Evolutionary conservation across 2,888 invertebrate genomes (phyloP), one percentile per base, ranked within the genome.

Genomic region (Parelbella ahira): DNA sequence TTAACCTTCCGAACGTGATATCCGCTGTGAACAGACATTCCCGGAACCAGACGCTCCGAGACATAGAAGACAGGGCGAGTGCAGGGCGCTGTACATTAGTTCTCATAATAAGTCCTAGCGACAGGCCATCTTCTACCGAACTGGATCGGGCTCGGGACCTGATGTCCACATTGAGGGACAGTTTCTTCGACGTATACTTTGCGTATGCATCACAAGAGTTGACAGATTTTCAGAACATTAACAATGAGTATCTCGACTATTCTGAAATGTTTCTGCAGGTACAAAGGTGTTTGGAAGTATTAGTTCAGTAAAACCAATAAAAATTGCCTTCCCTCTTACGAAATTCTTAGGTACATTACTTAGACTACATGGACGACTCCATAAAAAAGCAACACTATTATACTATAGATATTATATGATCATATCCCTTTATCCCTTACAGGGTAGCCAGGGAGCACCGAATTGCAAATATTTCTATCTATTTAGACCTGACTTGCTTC

Each of bases 101-200:
- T 4, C 66, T 91, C 0, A 60, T 91, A 6, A 63, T 90, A 25
- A 88, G 89, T 28, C 89, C 89, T 9, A 70, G 67, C 12, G 84
- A 88, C 42, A 63, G 75, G 2, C 78, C 89, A 0, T 81, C 86
- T 0, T 67, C 79, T 12, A 53, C 60, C 0, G 90, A 90, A 45
- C 45, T 81, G 24, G 73, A 78, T 2, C 60, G 68, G 6, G 72
- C 88, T 0, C 60, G 73, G 36, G 67, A 68, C 18, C 68, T 88
- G 1, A 79, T 90, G 72, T 50, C 55, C 3, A 68, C 86, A 1
- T 65, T 90, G 2, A 75, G 89, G 44, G 62, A 60, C 0, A 69
- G 71, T 4, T 82, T 84, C 58, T 89, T 89, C 13, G 90, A 90
- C 49, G 81, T 88, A 0, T 88, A 86, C 51, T 88, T 91, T 45